Conservation (phyloP, 2,113 vertebrate species). For the Notothenia rossii region DNA sequence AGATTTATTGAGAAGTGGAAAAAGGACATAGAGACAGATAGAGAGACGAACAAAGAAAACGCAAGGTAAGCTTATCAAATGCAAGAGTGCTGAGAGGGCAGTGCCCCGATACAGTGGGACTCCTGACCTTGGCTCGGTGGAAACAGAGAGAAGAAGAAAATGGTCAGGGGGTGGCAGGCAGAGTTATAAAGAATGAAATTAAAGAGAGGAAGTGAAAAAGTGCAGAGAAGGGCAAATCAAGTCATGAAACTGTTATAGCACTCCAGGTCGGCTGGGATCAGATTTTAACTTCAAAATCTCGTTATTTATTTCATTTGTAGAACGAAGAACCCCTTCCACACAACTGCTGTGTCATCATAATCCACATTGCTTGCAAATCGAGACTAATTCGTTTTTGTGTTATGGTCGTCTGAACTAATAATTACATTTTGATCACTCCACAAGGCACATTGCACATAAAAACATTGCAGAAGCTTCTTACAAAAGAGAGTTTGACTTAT, state of each 20-base stretch:
- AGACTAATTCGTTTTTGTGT: conserved; percentile 29
- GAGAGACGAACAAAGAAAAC: conserved; percentile 57
- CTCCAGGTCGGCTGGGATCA: conserved; percentile 28
- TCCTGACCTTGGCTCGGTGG: conserved; percentile 69
- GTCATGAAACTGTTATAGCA: conserved; percentile 31
- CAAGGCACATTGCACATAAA: conserved; percentile 14
- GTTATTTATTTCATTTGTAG: conserved; percentile 21
- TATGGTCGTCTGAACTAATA: conserved; percentile 14
- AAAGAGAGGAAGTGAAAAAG: conserved; percentile 42
- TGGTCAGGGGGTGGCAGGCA: conserved; percentile 29
- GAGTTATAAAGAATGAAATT: conserved; percentile 45
- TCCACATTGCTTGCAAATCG: conserved; percentile 2
- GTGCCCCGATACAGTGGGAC: conserved; percentile 48
- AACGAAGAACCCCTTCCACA: not conserved
- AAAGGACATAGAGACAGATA: conserved; percentile 47
- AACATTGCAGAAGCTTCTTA: not conserved
- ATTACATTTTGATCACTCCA: conserved; percentile 30
- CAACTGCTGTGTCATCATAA: conserved; percentile 48
- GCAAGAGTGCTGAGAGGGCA: conserved; percentile 67
- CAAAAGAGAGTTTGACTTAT: conserved; percentile 8
- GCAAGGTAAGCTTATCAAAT: conserved; percentile 67
- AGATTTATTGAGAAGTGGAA: conserved; percentile 24
- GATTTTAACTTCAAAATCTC: conserved; percentile 7
- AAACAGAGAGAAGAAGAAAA: conserved; percentile 33
- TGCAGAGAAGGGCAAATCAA: conserved; percentile 33